Percentiles rank a stretch among this genome's conserved stretches.
These are phyloP conservation scores for Brachypalpus laphriformis DNA, from an alignment of 2,888 invertebrate species.

Conservation along the genomic window DNA sequence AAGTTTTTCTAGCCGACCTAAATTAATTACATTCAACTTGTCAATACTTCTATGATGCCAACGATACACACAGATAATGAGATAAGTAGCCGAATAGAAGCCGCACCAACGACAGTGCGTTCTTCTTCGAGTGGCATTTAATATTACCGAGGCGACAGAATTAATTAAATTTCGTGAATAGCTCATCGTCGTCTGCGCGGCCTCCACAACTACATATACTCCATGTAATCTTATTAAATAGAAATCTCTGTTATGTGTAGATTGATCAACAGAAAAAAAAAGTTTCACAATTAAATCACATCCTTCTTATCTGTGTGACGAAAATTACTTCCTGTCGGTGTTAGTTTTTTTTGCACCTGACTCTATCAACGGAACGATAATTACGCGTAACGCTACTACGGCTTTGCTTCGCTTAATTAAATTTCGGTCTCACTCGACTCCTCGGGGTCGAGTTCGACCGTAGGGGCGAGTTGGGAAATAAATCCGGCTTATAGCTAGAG, in stretches of 20 bases:
- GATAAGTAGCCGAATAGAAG: conserved; percentile 11
- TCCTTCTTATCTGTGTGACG: conserved; percentile 12
- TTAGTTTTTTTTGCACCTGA: conserved; percentile 30
- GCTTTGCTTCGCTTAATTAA: conserved; percentile 57
- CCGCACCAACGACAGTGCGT: conserved; percentile 4
- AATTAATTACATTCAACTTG: conserved; percentile 62
- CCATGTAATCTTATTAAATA: conserved; percentile 12
- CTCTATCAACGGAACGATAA: conserved; percentile 32
- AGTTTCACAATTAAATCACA: conserved; percentile 51
- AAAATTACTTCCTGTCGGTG: conserved; percentile 46
- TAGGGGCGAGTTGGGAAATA: neutral
- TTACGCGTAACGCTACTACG: conserved; percentile 41
- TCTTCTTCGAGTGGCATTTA: conserved; percentile 27
- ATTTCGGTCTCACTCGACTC: conserved; percentile 19
- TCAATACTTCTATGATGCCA: conserved; percentile 33
- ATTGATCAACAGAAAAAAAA: conserved; percentile 4
- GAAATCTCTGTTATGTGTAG: conserved; percentile 9
- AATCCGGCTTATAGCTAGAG: neutral
- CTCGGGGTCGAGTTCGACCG: neutral
- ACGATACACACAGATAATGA: neutral
- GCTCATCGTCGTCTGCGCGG: neutral
- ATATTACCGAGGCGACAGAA: conserved; percentile 51
- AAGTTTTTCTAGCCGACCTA: conserved; percentile 26
- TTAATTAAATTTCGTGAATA: conserved; percentile 56
- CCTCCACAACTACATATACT: neutral